Percentiles rank a stretch among this genome's conserved stretches.
Evolutionary conservation across 2,113 vertebrate genomes (phyloP).

Genomic region (Antechinus flavipes): DNA sequence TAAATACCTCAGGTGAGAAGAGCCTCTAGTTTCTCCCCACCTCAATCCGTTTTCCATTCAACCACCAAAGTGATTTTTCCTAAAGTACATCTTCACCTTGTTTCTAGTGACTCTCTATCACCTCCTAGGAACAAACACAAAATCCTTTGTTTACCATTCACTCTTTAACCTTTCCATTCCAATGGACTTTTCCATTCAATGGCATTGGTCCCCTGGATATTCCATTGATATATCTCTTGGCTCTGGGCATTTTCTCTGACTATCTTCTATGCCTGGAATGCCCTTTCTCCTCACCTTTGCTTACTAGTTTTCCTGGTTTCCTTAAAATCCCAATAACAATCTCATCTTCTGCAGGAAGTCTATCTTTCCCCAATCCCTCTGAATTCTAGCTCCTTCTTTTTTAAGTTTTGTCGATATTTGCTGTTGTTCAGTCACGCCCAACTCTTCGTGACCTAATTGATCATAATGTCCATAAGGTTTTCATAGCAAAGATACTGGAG

Average conservation of each 20-base stretch:
- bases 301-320: not conserved
- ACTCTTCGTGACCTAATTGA: not conserved
- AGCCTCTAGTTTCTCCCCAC: too few relatives aligned
- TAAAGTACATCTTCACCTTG: not conserved
- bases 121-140: too few relatives aligned
- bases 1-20: too few relatives aligned
- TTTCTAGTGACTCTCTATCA: too few relatives aligned
- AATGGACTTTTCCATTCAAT: not conserved
- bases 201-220: not conserved
- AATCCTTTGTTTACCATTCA: not conserved
- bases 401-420: not conserved
- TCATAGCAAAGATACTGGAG: not conserved
- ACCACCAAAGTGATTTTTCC: not conserved
- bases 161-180: not conserved
- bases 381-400: not conserved
- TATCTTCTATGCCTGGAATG: not conserved
- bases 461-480: not conserved
- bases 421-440: not conserved
- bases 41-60: too few relatives aligned
- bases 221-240: not conserved
- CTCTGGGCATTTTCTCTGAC: not conserved
- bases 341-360: not conserved
- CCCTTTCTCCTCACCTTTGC: not conserved
- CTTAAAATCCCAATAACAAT: not conserved
- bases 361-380: too few relatives aligned